phyloP scores from a whole-genome alignment of 2,888 invertebrate genomes.

The Nysson spinosus region DNA sequence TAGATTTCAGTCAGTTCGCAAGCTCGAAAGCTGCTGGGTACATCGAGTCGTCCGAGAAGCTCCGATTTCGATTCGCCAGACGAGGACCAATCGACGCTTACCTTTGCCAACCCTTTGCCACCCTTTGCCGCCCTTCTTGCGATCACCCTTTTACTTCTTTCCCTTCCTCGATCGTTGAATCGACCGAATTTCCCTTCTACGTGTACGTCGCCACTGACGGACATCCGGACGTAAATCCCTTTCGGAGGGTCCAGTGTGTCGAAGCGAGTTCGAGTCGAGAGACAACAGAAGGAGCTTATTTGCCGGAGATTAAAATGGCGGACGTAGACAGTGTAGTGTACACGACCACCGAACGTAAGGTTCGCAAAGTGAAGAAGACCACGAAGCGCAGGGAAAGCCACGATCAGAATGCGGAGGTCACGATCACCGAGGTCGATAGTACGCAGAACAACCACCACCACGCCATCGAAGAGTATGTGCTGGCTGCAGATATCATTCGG shows the following conservation, averaged over 20 bases:
- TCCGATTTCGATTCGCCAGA: conserved; percentile 25
- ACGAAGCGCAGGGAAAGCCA: conserved; percentile 89
- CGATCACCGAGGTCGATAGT: conserved; percentile 89
- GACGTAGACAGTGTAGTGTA: conserved; percentile 94
- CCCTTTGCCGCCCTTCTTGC: too few species aligned
- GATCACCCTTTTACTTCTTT: too few species aligned
- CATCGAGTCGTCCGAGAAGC: conserved; percentile 35
- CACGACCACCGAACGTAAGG: conserved; percentile 90
- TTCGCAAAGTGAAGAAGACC: conserved; percentile 94
- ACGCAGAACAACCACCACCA: conserved; percentile 82
- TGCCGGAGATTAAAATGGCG: conserved; percentile 83
- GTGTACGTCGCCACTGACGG: too few species aligned
- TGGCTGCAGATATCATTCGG: conserved; percentile 77
- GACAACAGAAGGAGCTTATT: background rate
- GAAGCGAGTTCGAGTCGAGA: background rate
- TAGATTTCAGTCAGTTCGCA: conserved; percentile 78
- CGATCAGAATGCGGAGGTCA: conserved; percentile 85
- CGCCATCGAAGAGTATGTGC: conserved; percentile 91
- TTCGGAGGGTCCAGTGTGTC: too few species aligned
- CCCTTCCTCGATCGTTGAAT: too few species aligned
- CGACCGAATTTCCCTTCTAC: too few species aligned
- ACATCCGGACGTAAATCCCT: too few species aligned
- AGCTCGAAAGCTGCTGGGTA: conserved; percentile 72
- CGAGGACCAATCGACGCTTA: conserved; percentile 16
- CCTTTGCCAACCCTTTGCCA: too few species aligned